Percentiles rank a stretch among this genome's conserved stretches.
phyloP scores from a whole-genome alignment of 1,140 invertebrate species.

The Calephelis nemesis region DNA sequence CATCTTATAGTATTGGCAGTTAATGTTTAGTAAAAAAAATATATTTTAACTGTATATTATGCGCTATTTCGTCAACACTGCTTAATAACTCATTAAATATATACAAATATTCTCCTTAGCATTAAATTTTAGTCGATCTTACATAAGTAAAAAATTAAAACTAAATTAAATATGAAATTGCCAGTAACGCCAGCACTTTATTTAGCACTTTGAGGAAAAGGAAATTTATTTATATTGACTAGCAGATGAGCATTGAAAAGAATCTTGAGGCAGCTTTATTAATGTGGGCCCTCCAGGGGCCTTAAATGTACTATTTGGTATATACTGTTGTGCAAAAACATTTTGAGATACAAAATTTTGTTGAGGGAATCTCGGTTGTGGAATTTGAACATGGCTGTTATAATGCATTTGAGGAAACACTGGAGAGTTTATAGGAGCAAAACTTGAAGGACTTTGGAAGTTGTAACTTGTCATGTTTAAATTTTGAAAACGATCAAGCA shows the following conservation, averaged over 20 bases:
- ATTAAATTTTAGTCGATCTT: neutral
- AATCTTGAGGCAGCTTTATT: constrained; percentile 61
- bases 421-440: constrained; percentile 53
- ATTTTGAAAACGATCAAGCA: constrained; percentile 54
- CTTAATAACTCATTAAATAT: constrained; percentile 14
- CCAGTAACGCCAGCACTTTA: neutral
- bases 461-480: constrained; percentile 41
- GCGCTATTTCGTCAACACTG: constrained; percentile 2
- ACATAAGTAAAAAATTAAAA: constrained; percentile 3
- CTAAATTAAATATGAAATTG: neutral
- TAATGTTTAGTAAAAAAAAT: constrained; percentile 48
- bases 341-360: constrained; percentile 44
- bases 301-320: constrained; percentile 50
- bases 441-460: constrained; percentile 42
- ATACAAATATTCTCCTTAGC: constrained; percentile 7
- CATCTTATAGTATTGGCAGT: constrained; percentile 71
- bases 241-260: constrained; percentile 49
- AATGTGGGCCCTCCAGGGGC: constrained; percentile 55
- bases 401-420: constrained; percentile 71
- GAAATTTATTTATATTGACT: constrained; percentile 43
- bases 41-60: constrained; percentile 18
- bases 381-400: constrained; percentile 69
- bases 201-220: constrained; percentile 14
- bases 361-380: constrained; percentile 55
- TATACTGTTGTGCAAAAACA: constrained; percentile 40